Evolutionary conservation across 2,113 vertebrate species (phyloP).

Genomic region (Uria lomvia): DNA sequence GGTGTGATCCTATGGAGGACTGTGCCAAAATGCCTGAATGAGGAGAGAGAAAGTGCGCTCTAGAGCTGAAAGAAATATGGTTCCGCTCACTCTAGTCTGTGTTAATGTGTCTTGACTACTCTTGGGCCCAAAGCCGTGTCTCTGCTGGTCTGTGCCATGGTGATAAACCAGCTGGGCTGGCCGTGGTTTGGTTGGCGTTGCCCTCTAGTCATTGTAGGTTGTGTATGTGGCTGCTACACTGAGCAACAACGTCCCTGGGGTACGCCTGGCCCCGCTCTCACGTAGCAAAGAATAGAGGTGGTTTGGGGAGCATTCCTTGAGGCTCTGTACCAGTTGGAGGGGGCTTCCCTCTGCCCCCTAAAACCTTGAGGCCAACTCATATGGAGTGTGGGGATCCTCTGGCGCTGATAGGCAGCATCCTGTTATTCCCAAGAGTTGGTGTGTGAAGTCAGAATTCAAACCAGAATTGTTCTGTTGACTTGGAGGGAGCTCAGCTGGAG

Average conservation of each 20-base stretch:
- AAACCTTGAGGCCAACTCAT: background rate
- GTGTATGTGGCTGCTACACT: background rate
- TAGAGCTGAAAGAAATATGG: background rate
- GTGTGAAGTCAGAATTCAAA: background rate
- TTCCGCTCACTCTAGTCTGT: rapidly evolving
- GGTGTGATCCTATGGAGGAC: background rate
- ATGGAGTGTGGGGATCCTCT: background rate
- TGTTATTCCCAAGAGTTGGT: background rate
- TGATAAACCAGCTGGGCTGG: background rate
- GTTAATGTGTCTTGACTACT: background rate
- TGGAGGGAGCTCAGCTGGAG: background rate
- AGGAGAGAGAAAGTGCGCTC: background rate
- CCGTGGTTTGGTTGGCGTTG: background rate
- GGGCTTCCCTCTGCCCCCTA: background rate
- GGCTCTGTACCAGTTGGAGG: background rate
- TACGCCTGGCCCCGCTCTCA: too few relatives aligned
- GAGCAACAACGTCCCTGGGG: background rate
- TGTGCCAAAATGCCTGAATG: background rate
- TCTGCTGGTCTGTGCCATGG: background rate
- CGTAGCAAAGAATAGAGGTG: background rate
- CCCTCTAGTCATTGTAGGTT: background rate
- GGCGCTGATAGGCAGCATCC: background rate
- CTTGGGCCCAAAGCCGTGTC: background rate
- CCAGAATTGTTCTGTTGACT: background rate
- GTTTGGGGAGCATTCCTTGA: background rate